Conservation (phyloP, 2,113 vertebrate genomes). For the Vireo altiloquus region DNA sequence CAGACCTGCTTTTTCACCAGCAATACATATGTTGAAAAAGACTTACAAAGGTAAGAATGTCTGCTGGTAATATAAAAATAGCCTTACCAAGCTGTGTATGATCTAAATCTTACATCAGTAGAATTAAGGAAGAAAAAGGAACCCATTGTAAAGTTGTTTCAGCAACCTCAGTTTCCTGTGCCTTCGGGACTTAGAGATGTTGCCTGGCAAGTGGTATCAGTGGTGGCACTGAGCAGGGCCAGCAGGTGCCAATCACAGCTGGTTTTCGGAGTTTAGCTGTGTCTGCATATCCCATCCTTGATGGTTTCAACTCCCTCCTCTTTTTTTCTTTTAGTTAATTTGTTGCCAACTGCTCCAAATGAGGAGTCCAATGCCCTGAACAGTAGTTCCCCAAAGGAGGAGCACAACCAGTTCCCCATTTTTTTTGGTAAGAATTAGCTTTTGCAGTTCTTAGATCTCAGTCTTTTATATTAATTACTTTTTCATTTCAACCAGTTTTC, state of each 20-base stretch:
- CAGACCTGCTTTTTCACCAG: background rate
- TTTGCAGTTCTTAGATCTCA: background rate
- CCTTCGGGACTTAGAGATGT: background rate
- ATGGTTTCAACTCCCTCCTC: background rate
- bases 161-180: background rate
- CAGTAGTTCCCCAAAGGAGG: background rate
- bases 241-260: background rate
- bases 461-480: background rate
- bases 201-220: background rate
- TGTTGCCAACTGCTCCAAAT: background rate
- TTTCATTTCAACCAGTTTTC: background rate
- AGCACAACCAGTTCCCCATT: background rate
- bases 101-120: background rate
- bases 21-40: background rate
- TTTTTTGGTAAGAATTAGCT: conserved; percentile 46
- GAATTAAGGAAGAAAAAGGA: background rate
- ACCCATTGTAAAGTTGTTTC: background rate
- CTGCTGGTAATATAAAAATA: background rate
- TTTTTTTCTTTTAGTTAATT: background rate
- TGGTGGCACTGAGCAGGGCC: background rate
- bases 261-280: background rate
- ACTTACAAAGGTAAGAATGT: background rate
- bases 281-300: background rate
- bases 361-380: background rate
- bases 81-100: background rate